These are phyloP conservation scores for Bufo gargarizans DNA, from an alignment of 2,113 vertebrate species.

Conservation along the genomic window DNA sequence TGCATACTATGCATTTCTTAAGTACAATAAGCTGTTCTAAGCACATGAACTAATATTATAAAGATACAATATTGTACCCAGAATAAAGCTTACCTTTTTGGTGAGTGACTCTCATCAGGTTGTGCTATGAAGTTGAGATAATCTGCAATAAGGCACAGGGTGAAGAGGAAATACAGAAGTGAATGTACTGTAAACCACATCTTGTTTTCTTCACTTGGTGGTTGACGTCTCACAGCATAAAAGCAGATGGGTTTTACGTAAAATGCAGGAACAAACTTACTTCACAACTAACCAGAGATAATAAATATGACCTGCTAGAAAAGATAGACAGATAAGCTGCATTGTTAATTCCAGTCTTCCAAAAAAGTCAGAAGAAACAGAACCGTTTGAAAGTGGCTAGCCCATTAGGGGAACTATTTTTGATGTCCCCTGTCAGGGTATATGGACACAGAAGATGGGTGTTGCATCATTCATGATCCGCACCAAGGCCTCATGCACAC, in stretches of 20 bases:
- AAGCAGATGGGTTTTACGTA: not conserved
- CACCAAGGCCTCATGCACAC: no score
- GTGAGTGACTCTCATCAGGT: not conserved
- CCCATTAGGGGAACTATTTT: no score
- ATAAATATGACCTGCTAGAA: not conserved
- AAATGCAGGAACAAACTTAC: not conserved
- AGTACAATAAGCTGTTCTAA: not conserved
- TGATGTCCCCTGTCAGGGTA: no score
- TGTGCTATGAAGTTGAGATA: not conserved
- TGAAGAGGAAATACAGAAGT: constrained; percentile 11
- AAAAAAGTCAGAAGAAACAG: no score
- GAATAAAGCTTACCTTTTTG: constrained; percentile 9
- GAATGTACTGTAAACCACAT: not conserved
- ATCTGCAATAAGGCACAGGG: not conserved
- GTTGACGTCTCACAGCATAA: not conserved
- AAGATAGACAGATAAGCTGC: not conserved
- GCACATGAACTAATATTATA: not conserved
- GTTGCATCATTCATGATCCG: no score
- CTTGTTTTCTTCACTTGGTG: not conserved
- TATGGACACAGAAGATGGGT: no score
- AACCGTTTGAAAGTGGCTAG: no score
- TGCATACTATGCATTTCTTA: not conserved
- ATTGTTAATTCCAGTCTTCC: no score
- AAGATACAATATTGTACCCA: not conserved
- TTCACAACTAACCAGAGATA: not conserved